phyloP scores from a whole-genome alignment of 2,797 vertebrate species.

The Micromesistius poutassou region DNA sequence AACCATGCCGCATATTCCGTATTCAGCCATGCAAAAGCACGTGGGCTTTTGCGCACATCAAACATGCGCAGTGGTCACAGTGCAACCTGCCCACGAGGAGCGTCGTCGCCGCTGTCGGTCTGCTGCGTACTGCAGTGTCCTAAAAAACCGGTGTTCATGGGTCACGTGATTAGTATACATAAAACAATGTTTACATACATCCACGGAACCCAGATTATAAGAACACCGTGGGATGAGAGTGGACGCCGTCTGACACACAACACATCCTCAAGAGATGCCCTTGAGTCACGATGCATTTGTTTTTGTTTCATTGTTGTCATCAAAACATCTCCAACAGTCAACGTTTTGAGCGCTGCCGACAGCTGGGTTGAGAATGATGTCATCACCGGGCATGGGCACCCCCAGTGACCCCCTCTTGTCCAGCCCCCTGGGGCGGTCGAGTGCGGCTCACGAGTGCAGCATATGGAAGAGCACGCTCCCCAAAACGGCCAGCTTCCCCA shows the following conservation, averaged over 20 bases:
- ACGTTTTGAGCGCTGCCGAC: conserved; percentile 32
- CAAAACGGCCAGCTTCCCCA: conserved; percentile 79
- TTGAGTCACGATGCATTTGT: background rate
- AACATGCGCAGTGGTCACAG: conserved; percentile 69
- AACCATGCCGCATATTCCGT: conserved; percentile 59
- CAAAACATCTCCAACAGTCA: background rate
- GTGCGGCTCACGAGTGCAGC: conserved; percentile 63
- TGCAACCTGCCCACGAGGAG: conserved; percentile 61
- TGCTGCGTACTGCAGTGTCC: conserved; percentile 61
- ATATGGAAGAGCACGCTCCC: conserved; percentile 75
- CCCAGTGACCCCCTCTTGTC: conserved; percentile 77
- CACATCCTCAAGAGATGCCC: background rate
- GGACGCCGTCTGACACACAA: conserved; percentile 31
- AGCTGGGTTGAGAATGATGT: conserved; percentile 69
- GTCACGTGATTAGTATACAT: conserved; percentile 6
- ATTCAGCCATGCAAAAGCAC: conserved; percentile 63
- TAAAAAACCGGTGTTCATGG: conserved; percentile 15
- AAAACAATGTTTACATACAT: background rate
- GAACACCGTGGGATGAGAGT: conserved; percentile 20
- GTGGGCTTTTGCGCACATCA: conserved; percentile 71
- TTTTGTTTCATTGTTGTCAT: conserved; percentile 10
- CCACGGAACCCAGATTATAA: background rate
- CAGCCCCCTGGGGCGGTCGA: conserved; percentile 71
- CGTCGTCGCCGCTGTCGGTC: conserved; percentile 36
- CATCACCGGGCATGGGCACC: conserved; percentile 78